phyloP scores from a whole-genome alignment of 2,888 invertebrate genomes.

The Villa cingulata region DNA sequence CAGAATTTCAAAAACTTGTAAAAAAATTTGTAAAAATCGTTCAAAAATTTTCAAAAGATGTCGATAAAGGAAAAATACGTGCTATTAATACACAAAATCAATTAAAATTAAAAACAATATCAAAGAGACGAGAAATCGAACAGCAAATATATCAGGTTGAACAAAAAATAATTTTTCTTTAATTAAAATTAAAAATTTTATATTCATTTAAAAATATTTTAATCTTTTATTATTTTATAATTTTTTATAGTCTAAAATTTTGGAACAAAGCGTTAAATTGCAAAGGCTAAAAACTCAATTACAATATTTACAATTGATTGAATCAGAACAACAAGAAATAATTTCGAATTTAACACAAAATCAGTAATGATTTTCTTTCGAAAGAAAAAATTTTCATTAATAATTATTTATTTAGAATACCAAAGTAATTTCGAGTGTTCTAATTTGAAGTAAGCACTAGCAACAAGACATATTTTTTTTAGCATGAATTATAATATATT shows the following conservation, averaged over 20 bases:
- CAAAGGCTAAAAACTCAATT: slow-evolving; percentile 70
- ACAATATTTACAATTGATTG: slow-evolving; percentile 66
- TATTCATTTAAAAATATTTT: not conserved
- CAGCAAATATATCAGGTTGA: slow-evolving; percentile 79
- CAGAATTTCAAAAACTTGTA: slow-evolving; percentile 70
- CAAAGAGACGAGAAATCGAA: slow-evolving; percentile 74
- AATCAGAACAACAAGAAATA: slow-evolving; percentile 70
- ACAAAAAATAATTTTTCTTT: slow-evolving; percentile 3
- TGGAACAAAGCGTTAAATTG: slow-evolving; percentile 74
- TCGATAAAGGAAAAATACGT: slow-evolving; percentile 81
- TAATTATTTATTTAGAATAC: too few relatives aligned
- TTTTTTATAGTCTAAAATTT: slow-evolving; percentile 56
- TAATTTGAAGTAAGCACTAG: too few relatives aligned
- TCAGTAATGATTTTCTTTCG: too few relatives aligned
- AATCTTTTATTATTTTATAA: not conserved
- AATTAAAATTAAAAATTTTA: too few relatives aligned
- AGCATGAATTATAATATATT: too few relatives aligned
- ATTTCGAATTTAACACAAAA: slow-evolving; percentile 62
- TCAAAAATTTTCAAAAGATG: slow-evolving; percentile 63
- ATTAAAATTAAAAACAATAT: slow-evolving; percentile 70
- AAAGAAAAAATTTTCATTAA: too few relatives aligned
- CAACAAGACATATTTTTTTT: too few relatives aligned
- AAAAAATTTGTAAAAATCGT: slow-evolving; percentile 62
- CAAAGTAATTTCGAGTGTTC: too few relatives aligned
- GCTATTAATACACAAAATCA: slow-evolving; percentile 81